phyloP scores from a whole-genome alignment of 2,797 vertebrate genomes.

The Enteromius mattozi region DNA sequence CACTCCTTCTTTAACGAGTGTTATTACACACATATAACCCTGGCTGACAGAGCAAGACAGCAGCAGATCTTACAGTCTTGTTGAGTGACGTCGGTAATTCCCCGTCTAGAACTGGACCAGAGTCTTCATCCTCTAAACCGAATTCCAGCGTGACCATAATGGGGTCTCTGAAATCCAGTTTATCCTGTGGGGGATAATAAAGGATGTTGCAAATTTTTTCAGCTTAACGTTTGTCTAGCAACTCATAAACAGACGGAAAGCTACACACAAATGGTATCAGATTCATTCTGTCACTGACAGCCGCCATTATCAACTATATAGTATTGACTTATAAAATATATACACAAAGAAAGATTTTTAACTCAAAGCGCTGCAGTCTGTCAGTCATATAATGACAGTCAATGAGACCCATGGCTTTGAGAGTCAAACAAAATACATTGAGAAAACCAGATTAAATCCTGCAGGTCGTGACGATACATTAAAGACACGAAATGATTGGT shows the following conservation, averaged over 20 bases:
- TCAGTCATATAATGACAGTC: no score
- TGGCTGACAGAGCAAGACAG: background rate
- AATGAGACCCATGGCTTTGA: no score
- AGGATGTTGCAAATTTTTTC: slow-evolving; percentile 26
- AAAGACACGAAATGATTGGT: no score
- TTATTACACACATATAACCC: background rate
- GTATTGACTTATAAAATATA: background rate
- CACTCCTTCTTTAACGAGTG: slow-evolving; percentile 12
- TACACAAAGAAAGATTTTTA: no score
- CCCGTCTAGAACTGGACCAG: slow-evolving; percentile 89
- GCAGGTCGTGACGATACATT: no score
- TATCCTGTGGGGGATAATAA: slow-evolving; percentile 75
- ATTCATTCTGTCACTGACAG: background rate
- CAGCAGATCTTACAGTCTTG: slow-evolving; percentile 83
- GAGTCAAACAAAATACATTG: no score
- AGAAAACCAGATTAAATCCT: no score
- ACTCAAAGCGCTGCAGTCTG: no score
- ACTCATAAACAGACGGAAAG: background rate
- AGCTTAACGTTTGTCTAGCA: slow-evolving; percentile 20
- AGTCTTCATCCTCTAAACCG: slow-evolving; percentile 84
- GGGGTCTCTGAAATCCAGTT: slow-evolving; percentile 90
- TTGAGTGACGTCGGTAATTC: slow-evolving; percentile 84
- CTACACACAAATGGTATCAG: background rate
- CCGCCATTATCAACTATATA: background rate
- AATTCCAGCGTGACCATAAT: slow-evolving; percentile 90